phyloP scores from a whole-genome alignment of 1,140 invertebrate species.

The Magallana angulata region DNA sequence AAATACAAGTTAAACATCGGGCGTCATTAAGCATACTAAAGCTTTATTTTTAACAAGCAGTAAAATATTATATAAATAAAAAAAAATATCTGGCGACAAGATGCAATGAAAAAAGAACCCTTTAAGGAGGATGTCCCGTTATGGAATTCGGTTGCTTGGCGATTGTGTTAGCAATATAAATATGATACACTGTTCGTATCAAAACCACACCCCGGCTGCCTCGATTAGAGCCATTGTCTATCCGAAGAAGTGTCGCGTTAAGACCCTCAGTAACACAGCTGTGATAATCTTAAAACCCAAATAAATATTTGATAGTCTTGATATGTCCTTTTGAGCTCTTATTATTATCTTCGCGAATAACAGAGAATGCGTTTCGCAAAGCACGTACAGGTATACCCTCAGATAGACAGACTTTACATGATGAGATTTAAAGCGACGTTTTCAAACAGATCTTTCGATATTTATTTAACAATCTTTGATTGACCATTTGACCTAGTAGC shows the following conservation, averaged over 20 bases:
- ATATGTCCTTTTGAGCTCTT: not conserved
- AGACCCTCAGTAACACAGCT: not conserved
- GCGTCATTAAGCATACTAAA: not conserved
- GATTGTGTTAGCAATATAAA: conserved; percentile 2
- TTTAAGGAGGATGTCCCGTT: not conserved
- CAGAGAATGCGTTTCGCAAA: not conserved
- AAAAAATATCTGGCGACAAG: not conserved
- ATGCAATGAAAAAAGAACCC: not conserved
- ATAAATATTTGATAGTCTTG: not conserved
- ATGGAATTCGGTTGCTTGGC: conserved; percentile 20
- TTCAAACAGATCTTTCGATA: not conserved
- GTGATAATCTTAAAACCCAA: conserved; percentile 15
- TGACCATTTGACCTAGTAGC: not conserved
- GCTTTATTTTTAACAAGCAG: not conserved
- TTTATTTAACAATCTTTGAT: not conserved
- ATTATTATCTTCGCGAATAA: not conserved
- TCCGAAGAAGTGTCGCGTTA: not conserved
- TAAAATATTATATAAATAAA: not conserved
- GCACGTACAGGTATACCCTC: not conserved
- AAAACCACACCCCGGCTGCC: not conserved
- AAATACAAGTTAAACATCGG: not conserved
- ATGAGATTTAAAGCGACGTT: not conserved
- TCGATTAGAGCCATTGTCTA: conserved; percentile 6
- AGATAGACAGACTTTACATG: not conserved
- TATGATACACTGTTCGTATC: not conserved